Evolutionary conservation across 2,888 invertebrate species (phyloP).

Genomic region (Hoplodrina blanda): DNA sequence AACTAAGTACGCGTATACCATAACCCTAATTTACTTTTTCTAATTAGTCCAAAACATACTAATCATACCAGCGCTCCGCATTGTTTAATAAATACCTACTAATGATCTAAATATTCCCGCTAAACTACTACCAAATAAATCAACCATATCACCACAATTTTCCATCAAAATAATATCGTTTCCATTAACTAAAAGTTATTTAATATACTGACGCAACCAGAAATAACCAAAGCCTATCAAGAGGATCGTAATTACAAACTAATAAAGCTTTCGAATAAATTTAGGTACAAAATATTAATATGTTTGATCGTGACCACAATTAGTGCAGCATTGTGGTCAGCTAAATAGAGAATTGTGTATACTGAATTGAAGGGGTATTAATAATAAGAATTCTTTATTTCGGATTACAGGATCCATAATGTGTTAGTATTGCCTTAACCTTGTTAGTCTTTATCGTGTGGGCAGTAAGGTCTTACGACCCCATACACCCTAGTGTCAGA

Average conservation of each 20-base stretch:
- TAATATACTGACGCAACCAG: constrained; percentile 12
- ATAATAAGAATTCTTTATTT: too few species aligned
- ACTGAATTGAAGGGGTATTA: too few species aligned
- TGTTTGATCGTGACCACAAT: constrained; percentile 32
- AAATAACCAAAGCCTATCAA: constrained; percentile 17
- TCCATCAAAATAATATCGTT: constrained; percentile 33
- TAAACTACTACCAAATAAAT: constrained; percentile 2
- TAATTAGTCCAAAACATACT: neutral
- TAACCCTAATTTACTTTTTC: neutral
- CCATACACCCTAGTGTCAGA: too few species aligned
- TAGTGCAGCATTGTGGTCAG: constrained; percentile 24
- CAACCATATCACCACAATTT: constrained; percentile 10
- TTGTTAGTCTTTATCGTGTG: too few species aligned
- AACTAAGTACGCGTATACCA: neutral
- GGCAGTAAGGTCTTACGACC: too few species aligned
- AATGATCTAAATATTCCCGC: constrained; percentile 1
- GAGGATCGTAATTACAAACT: constrained; percentile 25
- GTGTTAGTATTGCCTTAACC: too few species aligned
- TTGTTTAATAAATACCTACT: constrained; percentile 6
- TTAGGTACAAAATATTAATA: constrained; percentile 23
- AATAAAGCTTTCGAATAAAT: constrained; percentile 49
- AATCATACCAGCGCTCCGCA: neutral
- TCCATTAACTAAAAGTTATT: constrained; percentile 32
- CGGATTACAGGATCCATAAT: too few species aligned
- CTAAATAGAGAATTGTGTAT: constrained; percentile 23